These are phyloP conservation scores for Troglohyphantes excavatus DNA, from an alignment of 2,888 invertebrate genomes.

Conservation along the genomic window DNA sequence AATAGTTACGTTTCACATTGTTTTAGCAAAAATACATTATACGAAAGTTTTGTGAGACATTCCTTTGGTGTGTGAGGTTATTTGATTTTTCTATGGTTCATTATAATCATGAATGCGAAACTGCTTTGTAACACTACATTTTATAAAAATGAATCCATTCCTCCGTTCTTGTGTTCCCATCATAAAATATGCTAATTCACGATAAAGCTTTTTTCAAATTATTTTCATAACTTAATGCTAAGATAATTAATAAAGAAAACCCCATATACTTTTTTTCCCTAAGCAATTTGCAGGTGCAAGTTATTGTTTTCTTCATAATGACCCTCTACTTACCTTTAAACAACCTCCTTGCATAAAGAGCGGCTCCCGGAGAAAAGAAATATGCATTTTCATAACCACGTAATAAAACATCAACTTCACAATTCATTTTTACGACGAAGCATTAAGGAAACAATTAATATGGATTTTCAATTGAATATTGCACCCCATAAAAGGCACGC, in stretches of 20 bases:
- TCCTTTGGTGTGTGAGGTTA: too few relatives aligned
- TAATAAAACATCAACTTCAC: not conserved
- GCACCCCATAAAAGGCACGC: slow-evolving; percentile 31
- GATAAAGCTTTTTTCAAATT: not conserved
- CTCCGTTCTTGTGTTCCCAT: not conserved
- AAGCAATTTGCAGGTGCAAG: not conserved
- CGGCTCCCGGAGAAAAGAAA: not conserved
- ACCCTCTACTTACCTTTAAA: slow-evolving; percentile 5
- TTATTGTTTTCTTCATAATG: not conserved
- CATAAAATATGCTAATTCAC: slow-evolving; percentile 4
- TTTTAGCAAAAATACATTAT: too few relatives aligned
- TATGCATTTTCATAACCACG: not conserved
- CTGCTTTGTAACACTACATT: too few relatives aligned
- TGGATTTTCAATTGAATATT: slow-evolving; percentile 55
- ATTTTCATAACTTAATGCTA: not conserved
- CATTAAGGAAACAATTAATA: slow-evolving; percentile 69
- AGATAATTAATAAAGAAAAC: slow-evolving; percentile 2
- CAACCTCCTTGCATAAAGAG: slow-evolving; percentile 3
- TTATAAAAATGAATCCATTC: not conserved
- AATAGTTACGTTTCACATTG: too few relatives aligned
- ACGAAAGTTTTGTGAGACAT: too few relatives aligned
- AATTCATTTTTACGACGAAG: slow-evolving; percentile 40
- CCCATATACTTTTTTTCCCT: not conserved
- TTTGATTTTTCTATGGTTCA: too few relatives aligned
- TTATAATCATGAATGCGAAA: too few relatives aligned